Evolutionary conservation across 2,888 invertebrate species (phyloP), one percentile per base, ranked within the genome.

Genomic region (Ecliptopera silaceata): DNA sequence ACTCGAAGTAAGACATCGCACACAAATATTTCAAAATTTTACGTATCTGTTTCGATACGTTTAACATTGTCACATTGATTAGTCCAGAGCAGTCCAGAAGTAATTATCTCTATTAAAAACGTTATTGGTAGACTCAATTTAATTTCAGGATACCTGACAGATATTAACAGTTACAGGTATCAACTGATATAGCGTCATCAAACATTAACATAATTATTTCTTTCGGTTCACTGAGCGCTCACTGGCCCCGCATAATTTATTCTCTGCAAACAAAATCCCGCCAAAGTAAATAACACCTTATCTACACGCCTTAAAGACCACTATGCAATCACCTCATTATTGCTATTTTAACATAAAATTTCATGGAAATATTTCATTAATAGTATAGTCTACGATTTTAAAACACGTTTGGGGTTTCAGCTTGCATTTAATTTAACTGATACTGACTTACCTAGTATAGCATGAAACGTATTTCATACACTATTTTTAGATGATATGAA

Each of bases 181-280:
- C 57, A 55, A 45, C 54, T 59, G 48, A 56, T 59, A 62, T 64
- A 57, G 52, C 61, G 52, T 61, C 64, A 59, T 61, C 62, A 66
- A 64, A 66, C 66, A 66, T 66, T 66, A 63, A 62, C 64, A 66
- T 63, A 66, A 67, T 67, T 65, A 65, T 67, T 65, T 67, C 62
- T 65, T 64, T 65, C 65, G 53, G 59, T 60, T 61, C 64, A 67
- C 59, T 67, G 67, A 61, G 54, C 64, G 60, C 53, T 63, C 58
- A 53, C 61, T 61, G 59, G 49, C 52, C 61, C 56, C 49, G 59
- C 56, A 59, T 60, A 64, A 64, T 65, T 62, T 58, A 64, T 65
- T 63, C 54, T 61, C 58, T 61, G 56, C 45, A 63, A 55, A 59
- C 61, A 56, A 57, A 52, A 56, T 26, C 3, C 2, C 15, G 43